phyloP scores from a whole-genome alignment of 2,888 invertebrate genomes.

The Cheilosia variabilis region DNA sequence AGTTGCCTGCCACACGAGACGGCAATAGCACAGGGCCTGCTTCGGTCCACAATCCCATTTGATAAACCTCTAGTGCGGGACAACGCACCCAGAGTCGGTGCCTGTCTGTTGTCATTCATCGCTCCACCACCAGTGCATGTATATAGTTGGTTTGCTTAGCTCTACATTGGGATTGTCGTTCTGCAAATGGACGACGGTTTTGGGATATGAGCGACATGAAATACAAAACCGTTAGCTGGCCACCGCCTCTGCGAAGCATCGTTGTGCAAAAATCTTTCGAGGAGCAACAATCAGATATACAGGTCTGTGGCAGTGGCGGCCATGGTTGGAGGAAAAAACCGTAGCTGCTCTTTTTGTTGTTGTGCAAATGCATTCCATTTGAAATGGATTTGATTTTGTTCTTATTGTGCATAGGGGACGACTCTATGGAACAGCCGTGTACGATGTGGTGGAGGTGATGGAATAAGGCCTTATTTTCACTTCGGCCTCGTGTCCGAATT shows the following conservation, averaged over 20 bases:
- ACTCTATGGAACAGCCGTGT: not conserved
- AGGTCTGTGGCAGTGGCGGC: not conserved
- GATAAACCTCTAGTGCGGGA: constrained; percentile 62
- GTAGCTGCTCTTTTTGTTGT: constrained; percentile 24
- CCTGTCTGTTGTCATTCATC: constrained; percentile 40
- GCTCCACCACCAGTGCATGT: constrained; percentile 17
- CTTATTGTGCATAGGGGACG: no score
- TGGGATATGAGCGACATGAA: constrained; percentile 51
- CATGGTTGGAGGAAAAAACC: constrained; percentile 10
- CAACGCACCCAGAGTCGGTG: constrained; percentile 28
- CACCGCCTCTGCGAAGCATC: not conserved
- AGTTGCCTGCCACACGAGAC: not conserved
- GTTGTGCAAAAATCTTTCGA: constrained; percentile 38
- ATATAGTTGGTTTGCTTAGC: constrained; percentile 59
- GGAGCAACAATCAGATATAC: constrained; percentile 57
- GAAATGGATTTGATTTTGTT: constrained; percentile 63
- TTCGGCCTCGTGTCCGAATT: constrained; percentile 24
- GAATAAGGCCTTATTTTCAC: constrained; percentile 34
- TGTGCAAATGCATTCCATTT: constrained; percentile 61
- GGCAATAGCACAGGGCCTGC: constrained; percentile 13
- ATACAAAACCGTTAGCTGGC: constrained; percentile 48
- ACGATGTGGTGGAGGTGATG: not conserved
- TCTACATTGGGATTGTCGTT: constrained; percentile 66
- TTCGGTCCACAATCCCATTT: constrained; percentile 68
- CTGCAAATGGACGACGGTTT: constrained; percentile 55